These are phyloP conservation scores for Ptyas mucosa DNA, from an alignment of 2,113 vertebrate genomes.

Conservation along the genomic window DNA sequence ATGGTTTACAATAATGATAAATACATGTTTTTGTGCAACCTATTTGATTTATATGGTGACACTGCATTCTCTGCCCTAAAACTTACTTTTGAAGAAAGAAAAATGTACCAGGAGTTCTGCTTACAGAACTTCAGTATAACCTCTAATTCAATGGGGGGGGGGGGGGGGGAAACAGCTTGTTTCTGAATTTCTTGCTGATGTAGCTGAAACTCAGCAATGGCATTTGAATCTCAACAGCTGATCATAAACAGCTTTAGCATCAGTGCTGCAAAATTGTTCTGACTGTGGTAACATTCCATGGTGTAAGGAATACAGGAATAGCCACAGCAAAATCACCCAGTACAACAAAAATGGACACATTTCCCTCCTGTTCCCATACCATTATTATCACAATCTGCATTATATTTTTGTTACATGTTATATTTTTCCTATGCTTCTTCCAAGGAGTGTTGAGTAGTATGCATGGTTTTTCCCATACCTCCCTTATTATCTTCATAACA, in stretches of 20 bases:
- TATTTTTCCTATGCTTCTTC: neutral
- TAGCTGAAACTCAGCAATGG: slow-evolving; percentile 25
- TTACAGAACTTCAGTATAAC: neutral
- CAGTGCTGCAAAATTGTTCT: slow-evolving; percentile 2
- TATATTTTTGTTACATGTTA: neutral
- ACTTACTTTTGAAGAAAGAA: neutral
- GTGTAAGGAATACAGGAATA: neutral
- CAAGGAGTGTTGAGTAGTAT: neutral
- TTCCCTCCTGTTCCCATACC: no score
- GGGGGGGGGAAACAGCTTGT: neutral
- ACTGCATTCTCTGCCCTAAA: neutral
- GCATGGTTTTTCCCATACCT: neutral
- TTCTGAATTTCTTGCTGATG: neutral
- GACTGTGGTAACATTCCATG: neutral
- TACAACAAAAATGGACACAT: neutral
- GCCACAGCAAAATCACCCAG: neutral
- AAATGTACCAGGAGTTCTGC: neutral
- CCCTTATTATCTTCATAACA: neutral
- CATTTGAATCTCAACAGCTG: slow-evolving; percentile 20
- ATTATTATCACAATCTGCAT: neutral
- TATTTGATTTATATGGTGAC: neutral
- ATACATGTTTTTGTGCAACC: neutral
- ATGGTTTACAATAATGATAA: neutral
- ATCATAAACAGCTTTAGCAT: slow-evolving; percentile 19
- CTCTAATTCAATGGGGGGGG: neutral